Evolutionary conservation across 1,140 invertebrate genomes (phyloP).

Genomic region (Drosophila eugracilis): DNA sequence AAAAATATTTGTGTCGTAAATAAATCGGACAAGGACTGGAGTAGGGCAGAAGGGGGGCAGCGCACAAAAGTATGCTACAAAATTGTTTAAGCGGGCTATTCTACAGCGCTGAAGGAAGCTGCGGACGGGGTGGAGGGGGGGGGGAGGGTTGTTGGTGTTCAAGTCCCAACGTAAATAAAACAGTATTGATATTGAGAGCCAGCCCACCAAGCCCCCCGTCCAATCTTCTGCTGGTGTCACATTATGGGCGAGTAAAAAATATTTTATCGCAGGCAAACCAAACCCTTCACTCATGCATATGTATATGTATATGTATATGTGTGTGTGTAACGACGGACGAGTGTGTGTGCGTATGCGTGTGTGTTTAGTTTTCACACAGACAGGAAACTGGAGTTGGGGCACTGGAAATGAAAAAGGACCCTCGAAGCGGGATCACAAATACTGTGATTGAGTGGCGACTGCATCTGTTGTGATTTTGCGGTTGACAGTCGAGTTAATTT

Average conservation of each 20-base stretch:
- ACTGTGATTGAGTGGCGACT: constrained; percentile 76
- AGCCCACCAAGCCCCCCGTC: background rate
- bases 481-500: constrained; percentile 81
- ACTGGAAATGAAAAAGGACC: constrained; percentile 22
- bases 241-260: constrained; percentile 67
- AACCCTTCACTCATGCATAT: constrained; percentile 47
- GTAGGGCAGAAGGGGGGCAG: constrained; percentile 1
- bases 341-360: constrained; percentile 23
- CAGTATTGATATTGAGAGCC: constrained; percentile 71
- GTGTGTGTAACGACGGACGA: background rate
- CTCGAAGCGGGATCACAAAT: constrained; percentile 60
- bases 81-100: constrained; percentile 52
- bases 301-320: constrained; percentile 6
- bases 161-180: constrained; percentile 70
- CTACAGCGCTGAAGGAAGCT: constrained; percentile 1
- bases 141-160: constrained; percentile 5
- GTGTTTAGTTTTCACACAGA: constrained; percentile 53
- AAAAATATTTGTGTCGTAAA: constrained; percentile 52
- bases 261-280: constrained; percentile 60
- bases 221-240: constrained; percentile 52
- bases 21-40: constrained; percentile 40
- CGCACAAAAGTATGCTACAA: constrained; percentile 69
- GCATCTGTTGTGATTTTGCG: constrained; percentile 82
- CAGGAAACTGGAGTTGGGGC: background rate
- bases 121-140: background rate